Evolutionary conservation across 2,113 vertebrate genomes (phyloP).

Genomic region (Carassius carassius): DNA sequence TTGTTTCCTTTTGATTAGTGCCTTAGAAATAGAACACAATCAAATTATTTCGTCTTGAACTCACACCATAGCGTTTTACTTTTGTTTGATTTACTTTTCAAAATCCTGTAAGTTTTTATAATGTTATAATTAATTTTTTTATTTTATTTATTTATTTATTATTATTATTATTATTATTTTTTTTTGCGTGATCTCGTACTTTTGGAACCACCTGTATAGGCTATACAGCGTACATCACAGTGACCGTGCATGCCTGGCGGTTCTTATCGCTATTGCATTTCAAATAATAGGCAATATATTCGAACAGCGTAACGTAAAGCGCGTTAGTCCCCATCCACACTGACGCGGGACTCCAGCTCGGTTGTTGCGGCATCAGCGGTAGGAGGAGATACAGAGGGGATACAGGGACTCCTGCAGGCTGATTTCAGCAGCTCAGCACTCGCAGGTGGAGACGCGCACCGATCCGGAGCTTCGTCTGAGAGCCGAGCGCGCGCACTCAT

Average conservation of each 20-base stretch:
- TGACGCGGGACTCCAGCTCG: constrained; percentile 72
- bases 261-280: neutral
- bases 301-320: neutral
- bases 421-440: constrained; percentile 68
- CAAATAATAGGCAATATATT: neutral
- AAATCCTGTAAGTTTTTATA: too few relatives aligned
- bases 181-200: too few relatives aligned
- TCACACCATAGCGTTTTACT: neutral
- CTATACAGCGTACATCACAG: neutral
- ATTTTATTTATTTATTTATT: too few relatives aligned
- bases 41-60: neutral
- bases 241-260: neutral
- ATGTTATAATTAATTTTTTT: too few relatives aligned
- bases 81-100: neutral
- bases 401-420: constrained; percentile 75
- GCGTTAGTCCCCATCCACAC: constrained; percentile 64
- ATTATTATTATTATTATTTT: too few relatives aligned
- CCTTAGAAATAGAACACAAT: neutral
- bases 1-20: neutral
- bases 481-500: constrained; percentile 13
- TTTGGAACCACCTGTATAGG: neutral
- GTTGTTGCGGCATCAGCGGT: constrained; percentile 73
- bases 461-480: constrained; percentile 66
- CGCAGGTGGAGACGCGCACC: constrained; percentile 68
- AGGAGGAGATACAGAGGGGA: constrained; percentile 73